Evolutionary conservation across 2,888 invertebrate species (phyloP).

Genomic region (Lumbricus terrestris): DNA sequence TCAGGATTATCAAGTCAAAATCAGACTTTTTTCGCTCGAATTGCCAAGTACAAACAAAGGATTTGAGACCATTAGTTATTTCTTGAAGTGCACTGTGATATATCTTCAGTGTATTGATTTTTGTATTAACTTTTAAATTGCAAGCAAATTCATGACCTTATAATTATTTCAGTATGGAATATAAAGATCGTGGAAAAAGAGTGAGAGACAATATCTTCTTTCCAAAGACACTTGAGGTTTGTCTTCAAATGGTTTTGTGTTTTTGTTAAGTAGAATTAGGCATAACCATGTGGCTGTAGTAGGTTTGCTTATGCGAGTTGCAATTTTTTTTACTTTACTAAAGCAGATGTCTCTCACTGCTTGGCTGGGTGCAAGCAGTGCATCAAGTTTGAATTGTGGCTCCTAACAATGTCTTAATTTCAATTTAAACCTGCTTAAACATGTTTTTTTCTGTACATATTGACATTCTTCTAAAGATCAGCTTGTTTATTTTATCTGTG

Average conservation of each 20-base stretch:
- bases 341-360: neutral
- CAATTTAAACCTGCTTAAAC: too few species aligned
- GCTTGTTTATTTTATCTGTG: neutral
- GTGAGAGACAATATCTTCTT: conserved; percentile 60
- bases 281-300: neutral
- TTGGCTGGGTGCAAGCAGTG: neutral
- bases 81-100: neutral
- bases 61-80: neutral
- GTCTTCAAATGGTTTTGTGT: neutral
- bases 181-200: conserved; percentile 56
- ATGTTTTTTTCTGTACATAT: too few species aligned
- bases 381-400: neutral
- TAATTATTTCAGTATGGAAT: conserved; percentile 50
- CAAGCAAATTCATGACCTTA: neutral
- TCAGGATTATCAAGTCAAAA: neutral
- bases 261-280: neutral
- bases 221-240: conserved; percentile 61
- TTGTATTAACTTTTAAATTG: neutral
- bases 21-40: neutral
- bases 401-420: too few species aligned
- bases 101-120: neutral
- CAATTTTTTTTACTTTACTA: neutral
- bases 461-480: neutral
- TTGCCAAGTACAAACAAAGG: neutral
- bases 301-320: neutral